Conservation (phyloP, 2,888 invertebrate genomes). For the Resseliella maxima region DNA sequence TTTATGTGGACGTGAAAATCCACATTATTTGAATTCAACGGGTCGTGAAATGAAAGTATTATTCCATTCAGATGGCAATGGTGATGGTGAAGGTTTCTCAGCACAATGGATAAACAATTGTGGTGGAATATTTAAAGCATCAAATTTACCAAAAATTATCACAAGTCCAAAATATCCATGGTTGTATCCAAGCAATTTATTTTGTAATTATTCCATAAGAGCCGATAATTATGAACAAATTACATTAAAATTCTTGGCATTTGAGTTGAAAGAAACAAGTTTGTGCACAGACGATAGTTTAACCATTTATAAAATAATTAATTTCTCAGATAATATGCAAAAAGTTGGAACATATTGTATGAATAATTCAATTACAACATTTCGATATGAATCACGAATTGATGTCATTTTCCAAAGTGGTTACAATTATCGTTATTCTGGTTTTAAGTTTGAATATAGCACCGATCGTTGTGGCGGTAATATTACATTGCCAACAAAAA, state of each 20-base stretch:
- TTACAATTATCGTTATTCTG: conserved; percentile 63
- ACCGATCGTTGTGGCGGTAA: conserved; percentile 78
- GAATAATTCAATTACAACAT: conserved; percentile 66
- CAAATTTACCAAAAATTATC: conserved; percentile 69
- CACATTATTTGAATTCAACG: conserved; percentile 72
- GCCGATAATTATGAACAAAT: conserved; percentile 67
- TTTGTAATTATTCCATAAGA: conserved; percentile 76
- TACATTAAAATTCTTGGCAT: conserved; percentile 73
- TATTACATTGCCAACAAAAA: conserved; percentile 72
- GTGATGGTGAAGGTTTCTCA: conserved; percentile 79
- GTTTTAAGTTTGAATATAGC: conserved; percentile 68
- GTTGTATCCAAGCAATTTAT: conserved; percentile 71
- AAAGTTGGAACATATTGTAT: conserved; percentile 68
- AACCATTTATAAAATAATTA: conserved; percentile 65
- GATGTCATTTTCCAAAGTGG: conserved; percentile 72
- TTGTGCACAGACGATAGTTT: conserved; percentile 71
- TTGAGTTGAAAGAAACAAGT: conserved; percentile 67
- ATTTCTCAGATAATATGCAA: background rate
- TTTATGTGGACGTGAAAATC: conserved; percentile 77
- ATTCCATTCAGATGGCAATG: conserved; percentile 76
- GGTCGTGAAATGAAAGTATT: conserved; percentile 75
- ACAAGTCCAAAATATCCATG: conserved; percentile 81
- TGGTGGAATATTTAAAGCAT: conserved; percentile 75
- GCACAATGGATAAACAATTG: conserved; percentile 76
- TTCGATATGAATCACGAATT: conserved; percentile 65